Evolutionary conservation across 1,140 invertebrate species (phyloP), one percentile per base, ranked within the genome.

Genomic region (Zaprionus taronus): DNA sequence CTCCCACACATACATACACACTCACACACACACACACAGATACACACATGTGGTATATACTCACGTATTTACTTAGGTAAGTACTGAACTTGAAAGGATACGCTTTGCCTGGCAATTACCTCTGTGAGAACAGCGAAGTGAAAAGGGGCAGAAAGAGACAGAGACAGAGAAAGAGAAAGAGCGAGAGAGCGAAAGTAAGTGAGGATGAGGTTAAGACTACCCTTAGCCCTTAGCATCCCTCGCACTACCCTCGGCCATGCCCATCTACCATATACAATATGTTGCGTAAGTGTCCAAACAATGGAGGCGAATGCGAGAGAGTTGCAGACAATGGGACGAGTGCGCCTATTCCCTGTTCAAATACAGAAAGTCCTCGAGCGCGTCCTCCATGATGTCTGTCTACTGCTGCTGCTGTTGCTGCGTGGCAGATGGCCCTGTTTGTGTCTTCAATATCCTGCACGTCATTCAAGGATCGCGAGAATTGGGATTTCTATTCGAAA

Each of bases 211-310:
- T 34, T 36, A 38, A 58, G 68, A 72, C 44, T 68, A 73, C 71
- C 64, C 71, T 61, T 73, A 72, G 51, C 51, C 11, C 63, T 51
- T 34, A 34, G 31, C 55, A 58, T 44, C 28, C 58, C 76, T 61
- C 12, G 22, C 47, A 28, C 65, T 44, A 67, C 70, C 65, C 65
- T 55, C 47, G 55, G 56, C 47, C 63, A 77, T 79, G 60, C 22
- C 49, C 56, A 47, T 47, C 3, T 28, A 53, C 53, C 79, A 78
- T 76, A 28, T 65, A 44, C 77, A 75, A 79, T 76, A 68, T 67
- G 83, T 86, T 81, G 83, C 83, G 72, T 86, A 85, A 85, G 83
- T 86, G 79, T 84, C 83, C 79, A 73, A 79, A 85, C 83, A 85
- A 85, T 82, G 76, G 69, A 82, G 83, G 76, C 79, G 61, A 82